phyloP scores from a whole-genome alignment of 1,140 invertebrate genomes.

The Drosophila bipectinata region DNA sequence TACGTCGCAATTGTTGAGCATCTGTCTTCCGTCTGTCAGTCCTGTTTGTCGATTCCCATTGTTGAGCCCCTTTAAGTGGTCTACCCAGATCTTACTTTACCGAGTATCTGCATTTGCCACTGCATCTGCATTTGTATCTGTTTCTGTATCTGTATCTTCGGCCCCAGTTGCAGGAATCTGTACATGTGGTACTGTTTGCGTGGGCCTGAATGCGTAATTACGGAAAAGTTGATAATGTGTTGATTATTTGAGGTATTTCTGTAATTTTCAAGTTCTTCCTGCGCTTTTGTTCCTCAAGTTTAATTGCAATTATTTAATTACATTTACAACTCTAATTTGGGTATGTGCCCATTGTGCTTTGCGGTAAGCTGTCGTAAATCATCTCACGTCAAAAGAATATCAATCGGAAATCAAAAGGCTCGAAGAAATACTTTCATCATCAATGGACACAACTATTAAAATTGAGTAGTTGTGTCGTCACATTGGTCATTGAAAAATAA shows the following conservation, averaged over 20 bases:
- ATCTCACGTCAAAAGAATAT: slow-evolving; percentile 4
- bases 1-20: slow-evolving; percentile 50
- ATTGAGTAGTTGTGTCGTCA: neutral
- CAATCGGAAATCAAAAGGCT: slow-evolving; percentile 5
- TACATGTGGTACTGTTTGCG: slow-evolving; percentile 1
- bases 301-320: slow-evolving; percentile 75
- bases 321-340: slow-evolving; percentile 56
- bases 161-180: slow-evolving; percentile 5
- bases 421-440: slow-evolving; percentile 6
- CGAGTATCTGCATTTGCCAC: slow-evolving; percentile 24
- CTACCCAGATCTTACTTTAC: slow-evolving; percentile 33
- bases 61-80: slow-evolving; percentile 23
- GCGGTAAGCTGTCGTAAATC: slow-evolving; percentile 28
- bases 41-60: slow-evolving; percentile 31
- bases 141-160: slow-evolving; percentile 14
- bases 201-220: slow-evolving; percentile 62
- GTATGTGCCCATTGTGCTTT: slow-evolving; percentile 45
- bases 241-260: slow-evolving; percentile 76
- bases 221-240: slow-evolving; percentile 78
- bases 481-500: neutral
- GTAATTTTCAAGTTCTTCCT: slow-evolving; percentile 47
- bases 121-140: slow-evolving; percentile 17
- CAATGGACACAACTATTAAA: too few relatives aligned
- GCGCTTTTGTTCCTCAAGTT: slow-evolving; percentile 30
- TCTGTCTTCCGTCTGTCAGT: slow-evolving; percentile 28